These are phyloP conservation scores for Myotis lucifugus DNA, from an alignment of 2,113 vertebrate species.

Conservation along the genomic window DNA sequence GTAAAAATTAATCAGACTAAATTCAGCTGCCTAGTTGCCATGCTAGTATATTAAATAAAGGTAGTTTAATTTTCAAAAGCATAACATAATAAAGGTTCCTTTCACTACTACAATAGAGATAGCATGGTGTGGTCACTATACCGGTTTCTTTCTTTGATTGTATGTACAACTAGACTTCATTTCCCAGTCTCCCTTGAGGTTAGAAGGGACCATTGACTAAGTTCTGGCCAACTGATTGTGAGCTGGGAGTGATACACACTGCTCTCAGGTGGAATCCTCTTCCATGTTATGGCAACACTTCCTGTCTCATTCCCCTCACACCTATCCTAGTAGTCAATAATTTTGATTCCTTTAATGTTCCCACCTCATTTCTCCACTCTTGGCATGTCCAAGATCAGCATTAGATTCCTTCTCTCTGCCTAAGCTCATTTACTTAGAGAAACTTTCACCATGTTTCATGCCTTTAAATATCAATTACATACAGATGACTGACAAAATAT, in stretches of 20 bases:
- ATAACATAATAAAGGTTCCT: neutral
- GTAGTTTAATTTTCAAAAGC: neutral
- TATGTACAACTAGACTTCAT: neutral
- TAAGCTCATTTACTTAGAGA: neutral
- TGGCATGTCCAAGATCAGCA: neutral
- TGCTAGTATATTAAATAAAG: neutral
- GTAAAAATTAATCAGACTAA: slow-evolving; percentile 6
- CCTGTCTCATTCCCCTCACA: neutral
- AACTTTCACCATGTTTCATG: neutral
- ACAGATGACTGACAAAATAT: neutral
- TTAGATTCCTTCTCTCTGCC: neutral
- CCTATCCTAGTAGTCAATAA: neutral
- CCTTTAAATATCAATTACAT: neutral
- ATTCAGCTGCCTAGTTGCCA: neutral
- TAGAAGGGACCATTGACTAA: neutral
- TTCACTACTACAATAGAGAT: neutral
- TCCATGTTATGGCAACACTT: neutral
- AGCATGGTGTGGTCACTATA: neutral
- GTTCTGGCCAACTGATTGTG: neutral
- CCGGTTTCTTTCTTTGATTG: neutral
- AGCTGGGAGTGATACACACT: neutral
- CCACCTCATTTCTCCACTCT: neutral
- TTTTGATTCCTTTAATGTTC: neutral
- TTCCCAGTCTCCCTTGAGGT: neutral
- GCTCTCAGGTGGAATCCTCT: neutral